Evolutionary conservation across 2,888 invertebrate genomes (phyloP), one percentile per base, ranked within the genome.

Genomic region (Microchrysa polita): DNA sequence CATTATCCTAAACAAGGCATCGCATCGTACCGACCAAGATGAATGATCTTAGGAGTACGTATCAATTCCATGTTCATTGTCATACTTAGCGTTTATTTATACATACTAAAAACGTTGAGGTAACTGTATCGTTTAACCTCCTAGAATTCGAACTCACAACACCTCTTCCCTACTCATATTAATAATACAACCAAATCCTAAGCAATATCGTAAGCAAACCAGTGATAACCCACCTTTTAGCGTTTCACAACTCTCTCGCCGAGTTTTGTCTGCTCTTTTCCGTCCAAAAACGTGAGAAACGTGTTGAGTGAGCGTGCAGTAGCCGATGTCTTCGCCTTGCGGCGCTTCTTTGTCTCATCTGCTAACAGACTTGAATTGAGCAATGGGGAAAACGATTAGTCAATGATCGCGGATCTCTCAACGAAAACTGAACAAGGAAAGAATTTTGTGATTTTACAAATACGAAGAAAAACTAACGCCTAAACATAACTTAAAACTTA

Each of bases 381-480:
- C 27, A 34, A 5, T 34, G 27, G n/a, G 27, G 27, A 34, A 34
- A 34, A 34, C 48, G 12, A 10, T 48, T n/a, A 48, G 16, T n/a
- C 48, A 48, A 7, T 48, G 12, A 48, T 48, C 16, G 48, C 48
- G 48, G n/a, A 12, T 48, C 55, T 55, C 55, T 55, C 55, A 55
- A n/a, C n/a, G n/a, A 55, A 16, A 14, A 52, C 55, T 63, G 20
- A 67, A 67, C 23, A 52, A 79, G 82, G 81, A 81, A 82, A 81
- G 81, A 81, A 81, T 80, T 79, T 73, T 74, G 76, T 79, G 81
- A 81, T 80, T 79, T 67, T 67, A 67, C 67, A 67, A 48, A 48
- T 22, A 20, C 48, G 27, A 7, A 34, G 2, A 34, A 34, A 34
- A 7, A 48, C 2, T 52, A 27, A n/a, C 16, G n/a, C 60, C 34